Evolutionary conservation across 2,797 vertebrate genomes (phyloP), one percentile per base, ranked within the genome.

Genomic region (Gallinago stenura): DNA sequence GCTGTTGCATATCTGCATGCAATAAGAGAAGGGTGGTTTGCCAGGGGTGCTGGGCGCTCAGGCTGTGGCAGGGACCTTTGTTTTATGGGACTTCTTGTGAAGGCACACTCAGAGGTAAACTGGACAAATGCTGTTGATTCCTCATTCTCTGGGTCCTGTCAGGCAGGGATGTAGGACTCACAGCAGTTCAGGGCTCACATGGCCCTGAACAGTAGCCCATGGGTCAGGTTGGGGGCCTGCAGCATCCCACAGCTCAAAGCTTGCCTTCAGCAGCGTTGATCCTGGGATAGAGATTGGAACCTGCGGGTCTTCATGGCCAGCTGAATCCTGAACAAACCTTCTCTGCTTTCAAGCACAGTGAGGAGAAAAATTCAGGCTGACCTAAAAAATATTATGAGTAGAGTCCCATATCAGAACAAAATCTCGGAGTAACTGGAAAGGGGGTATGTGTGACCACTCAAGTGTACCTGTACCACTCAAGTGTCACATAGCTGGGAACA

Each of bases 391-490:
- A 37, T 15, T 75, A 11, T 3, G 3, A 4, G 6, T 61, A 22
- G 28, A 66, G 5, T n/a, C 28, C 9, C 30, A 33, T 15, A 37
- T 16, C 25, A 61, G 68, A 79, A 61, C 6, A 65, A 61, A 37
- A 60, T 70, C 8, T 33, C 69, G 56, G n/a, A 43, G 28, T n/a
- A 37, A 57, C 19, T 28, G 16, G 48, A 66, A 83, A 73, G 25
- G 3, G 14, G 2, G 3, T 33, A 15, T 15, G 10, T 31, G 33
- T 77, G 46, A 65, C 7, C 39, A 15, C 15, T 21, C 1, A 0
- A 14, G 28, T 8, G 15, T 43, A 57, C 24, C 45, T 12, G 5
- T 39, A 65, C 7, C 39, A 15, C 15, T 21, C 1, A 48, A 12
- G 46, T 48, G 13, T 25, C 7, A 15, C 0, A 1, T 25, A 65